Evolutionary conservation across 2,113 vertebrate species (phyloP).

Genomic region (Recurvirostra avosetta): DNA sequence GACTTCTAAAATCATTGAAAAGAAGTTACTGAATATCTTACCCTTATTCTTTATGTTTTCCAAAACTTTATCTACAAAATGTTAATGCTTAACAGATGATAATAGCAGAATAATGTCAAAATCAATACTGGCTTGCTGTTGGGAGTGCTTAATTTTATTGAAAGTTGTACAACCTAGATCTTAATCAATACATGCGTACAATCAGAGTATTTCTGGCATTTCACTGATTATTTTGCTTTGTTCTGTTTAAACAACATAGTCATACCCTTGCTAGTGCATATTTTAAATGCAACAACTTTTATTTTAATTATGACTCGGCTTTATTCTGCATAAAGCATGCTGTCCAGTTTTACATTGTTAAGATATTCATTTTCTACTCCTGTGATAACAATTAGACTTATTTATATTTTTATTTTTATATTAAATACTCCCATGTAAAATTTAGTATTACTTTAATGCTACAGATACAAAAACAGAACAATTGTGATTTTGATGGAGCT

Average conservation of each 20-base stretch:
- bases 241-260: neutral
- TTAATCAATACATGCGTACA: constrained; percentile 68
- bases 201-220: constrained; percentile 30
- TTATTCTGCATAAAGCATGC: neutral
- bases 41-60: constrained; percentile 67
- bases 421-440: constrained; percentile 54
- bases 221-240: constrained; percentile 24
- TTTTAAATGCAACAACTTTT: neutral
- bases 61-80: constrained; percentile 74
- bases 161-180: constrained; percentile 68
- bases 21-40: constrained; percentile 77
- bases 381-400: constrained; percentile 33
- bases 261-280: neutral
- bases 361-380: constrained; percentile 36
- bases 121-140: constrained; percentile 63
- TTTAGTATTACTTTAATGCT: constrained; percentile 66
- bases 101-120: constrained; percentile 72
- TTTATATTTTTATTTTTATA: constrained; percentile 66
- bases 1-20: constrained; percentile 82
- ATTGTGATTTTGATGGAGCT: constrained; percentile 78
- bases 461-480: constrained; percentile 70
- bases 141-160: constrained; percentile 67
- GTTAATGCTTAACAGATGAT: constrained; percentile 53
- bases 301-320: neutral
- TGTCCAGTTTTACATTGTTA: constrained; percentile 35